Percentiles rank a stretch among this genome's conserved stretches.
Evolutionary conservation across 37 sponge, comb jelly and placozoan genomes (phyloP).

Genomic region (Crambe crambe): DNA sequence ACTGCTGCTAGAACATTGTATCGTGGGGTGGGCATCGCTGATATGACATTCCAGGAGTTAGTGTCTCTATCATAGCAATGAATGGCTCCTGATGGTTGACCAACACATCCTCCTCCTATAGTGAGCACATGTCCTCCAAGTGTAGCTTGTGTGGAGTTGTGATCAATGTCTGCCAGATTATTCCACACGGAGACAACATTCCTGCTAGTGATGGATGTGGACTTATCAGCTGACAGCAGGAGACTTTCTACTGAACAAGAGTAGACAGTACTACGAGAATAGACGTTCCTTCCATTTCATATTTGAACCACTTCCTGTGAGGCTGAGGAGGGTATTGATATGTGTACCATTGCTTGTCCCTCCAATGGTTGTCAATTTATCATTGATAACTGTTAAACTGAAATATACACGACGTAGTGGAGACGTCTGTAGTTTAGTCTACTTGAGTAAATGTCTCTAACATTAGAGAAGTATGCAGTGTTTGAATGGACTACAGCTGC

Average conservation of each 20-base stretch:
- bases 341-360: background rate
- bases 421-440: background rate
- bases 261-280: background rate
- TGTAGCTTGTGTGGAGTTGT: too few species aligned
- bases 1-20: background rate
- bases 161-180: background rate
- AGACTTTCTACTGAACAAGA: background rate
- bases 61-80: background rate
- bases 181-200: background rate
- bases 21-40: background rate
- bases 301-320: background rate
- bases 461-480: background rate
- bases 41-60: conserved; percentile 15
- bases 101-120: background rate
- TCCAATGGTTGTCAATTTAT: background rate
- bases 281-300: background rate
- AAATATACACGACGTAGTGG: too few species aligned
- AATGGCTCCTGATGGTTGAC: background rate
- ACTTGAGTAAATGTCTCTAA: background rate
- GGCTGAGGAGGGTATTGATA: background rate
- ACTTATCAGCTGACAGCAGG: too few species aligned
- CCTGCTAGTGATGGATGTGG: background rate
- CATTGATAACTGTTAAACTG: background rate
- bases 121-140: background rate
- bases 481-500: background rate